A percentile compares a stretch with the other conserved stretches of the same genome.
These are phyloP conservation scores for Drosophila micromelanica DNA, from an alignment of 1,140 invertebrate species.

Conservation along the genomic window DNA sequence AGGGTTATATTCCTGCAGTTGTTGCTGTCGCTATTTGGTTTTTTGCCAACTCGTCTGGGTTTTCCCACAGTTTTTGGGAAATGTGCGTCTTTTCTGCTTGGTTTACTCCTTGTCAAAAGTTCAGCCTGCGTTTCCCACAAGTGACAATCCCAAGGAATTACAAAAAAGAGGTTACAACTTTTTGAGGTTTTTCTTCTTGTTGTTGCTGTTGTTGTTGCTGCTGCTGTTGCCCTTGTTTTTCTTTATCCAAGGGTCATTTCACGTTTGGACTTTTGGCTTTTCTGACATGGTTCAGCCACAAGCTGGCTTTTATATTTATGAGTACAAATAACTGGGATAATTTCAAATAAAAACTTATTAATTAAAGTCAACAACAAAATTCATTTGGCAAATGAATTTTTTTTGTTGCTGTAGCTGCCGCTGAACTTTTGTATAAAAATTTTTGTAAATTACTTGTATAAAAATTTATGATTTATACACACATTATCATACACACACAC, in stretches of 20 bases:
- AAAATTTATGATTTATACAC: constrained; percentile 61
- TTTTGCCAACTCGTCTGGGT: background rate
- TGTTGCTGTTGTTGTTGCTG: too few species aligned
- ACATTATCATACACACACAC: constrained; percentile 19
- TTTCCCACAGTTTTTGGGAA: background rate
- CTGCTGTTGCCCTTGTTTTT: background rate
- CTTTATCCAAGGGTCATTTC: constrained; percentile 27
- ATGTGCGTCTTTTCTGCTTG: background rate
- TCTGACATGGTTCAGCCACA: constrained; percentile 29
- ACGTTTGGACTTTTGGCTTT: constrained; percentile 12
- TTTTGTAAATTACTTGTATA: constrained; percentile 62
- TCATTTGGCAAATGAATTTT: constrained; percentile 49
- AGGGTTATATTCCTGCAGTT: background rate
- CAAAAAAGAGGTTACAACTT: constrained; percentile 19
- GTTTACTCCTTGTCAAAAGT: constrained; percentile 6
- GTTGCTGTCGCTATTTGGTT: background rate
- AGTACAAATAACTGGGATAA: constrained; percentile 19
- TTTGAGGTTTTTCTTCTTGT: constrained; percentile 1
- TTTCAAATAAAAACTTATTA: constrained; percentile 67
- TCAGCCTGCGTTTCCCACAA: background rate
- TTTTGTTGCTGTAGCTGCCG: constrained; percentile 27
- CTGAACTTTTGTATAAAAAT: constrained; percentile 57
- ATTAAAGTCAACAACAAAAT: constrained; percentile 55
- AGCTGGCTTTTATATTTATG: constrained; percentile 32
- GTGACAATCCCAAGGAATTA: constrained; percentile 11